Evolutionary conservation across 2,797 vertebrate genomes (phyloP), one percentile per base, ranked within the genome.

Genomic region (Astyanax mexicanus): DNA sequence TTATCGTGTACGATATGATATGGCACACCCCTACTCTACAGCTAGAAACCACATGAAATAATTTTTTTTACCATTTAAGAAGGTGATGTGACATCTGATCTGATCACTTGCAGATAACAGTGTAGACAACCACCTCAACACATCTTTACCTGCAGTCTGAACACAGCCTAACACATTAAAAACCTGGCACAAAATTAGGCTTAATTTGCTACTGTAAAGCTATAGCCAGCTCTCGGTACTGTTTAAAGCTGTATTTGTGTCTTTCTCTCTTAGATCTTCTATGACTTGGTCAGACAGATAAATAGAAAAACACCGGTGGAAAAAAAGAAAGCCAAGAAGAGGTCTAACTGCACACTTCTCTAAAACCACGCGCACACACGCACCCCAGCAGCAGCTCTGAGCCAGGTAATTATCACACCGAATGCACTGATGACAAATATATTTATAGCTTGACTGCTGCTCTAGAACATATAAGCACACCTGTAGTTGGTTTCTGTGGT

Each of bases 271-370:
- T 80, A 99, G 98, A 98, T 99, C 95, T 99, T 99, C 95, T 99
- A 99, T 91, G 98, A 99, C 93, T 93, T 99, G 95, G 97, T 99
- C 93, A 96, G 98, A 92, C 98, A 99, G 94, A 99, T 99, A 94
- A 99, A 99, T 94, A 97, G 96, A 81, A 98, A 98, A 98, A 98
- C 97, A 83, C 97, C 98, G 90, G 95, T 97, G 95, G 97, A 98
- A 95, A 99, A 97, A 94, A 98, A 96, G 92, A 98, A 97, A 89
- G 91, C 95, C 89, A 99, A 98, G 95, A 99, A 98, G 95, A 98
- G 97, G 94, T 92, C 95, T 0, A 84, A 84, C 80, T 99, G 98
- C 93, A 93, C 96, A 90, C 93, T 99, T 93, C 97, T 99, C 86
- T 99, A 97, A 95, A 90, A 81, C 64, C 60, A 83, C 83, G 29